Conservation (phyloP, 2,113 vertebrate species). For the Baryphthengus martii region DNA sequence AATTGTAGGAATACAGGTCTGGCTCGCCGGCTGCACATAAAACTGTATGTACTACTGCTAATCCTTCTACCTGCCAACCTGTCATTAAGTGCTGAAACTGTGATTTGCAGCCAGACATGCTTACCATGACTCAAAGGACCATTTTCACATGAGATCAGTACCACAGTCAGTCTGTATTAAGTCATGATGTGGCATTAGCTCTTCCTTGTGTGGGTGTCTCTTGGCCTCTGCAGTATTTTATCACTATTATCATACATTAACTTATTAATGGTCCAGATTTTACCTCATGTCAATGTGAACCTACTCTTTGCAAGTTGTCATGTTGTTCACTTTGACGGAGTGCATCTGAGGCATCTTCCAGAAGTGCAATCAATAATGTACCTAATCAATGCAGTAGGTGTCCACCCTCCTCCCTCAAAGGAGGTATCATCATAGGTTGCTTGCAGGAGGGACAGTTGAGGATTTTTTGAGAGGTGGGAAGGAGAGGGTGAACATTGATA, state of each 20-base stretch:
- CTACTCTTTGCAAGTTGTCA: not conserved
- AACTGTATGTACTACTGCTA: not conserved
- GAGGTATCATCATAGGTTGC: no score
- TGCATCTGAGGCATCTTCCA: not conserved
- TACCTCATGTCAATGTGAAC: not conserved
- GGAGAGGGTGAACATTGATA: not conserved
- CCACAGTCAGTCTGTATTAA: not conserved
- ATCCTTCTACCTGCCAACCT: not conserved
- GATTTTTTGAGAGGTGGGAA: not conserved
- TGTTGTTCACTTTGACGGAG: not conserved
- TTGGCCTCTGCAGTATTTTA: not conserved
- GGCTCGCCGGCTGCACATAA: not conserved
- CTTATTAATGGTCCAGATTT: not conserved
- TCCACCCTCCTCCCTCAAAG: not conserved
- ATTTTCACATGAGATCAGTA: not conserved
- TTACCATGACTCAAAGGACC: not conserved
- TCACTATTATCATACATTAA: rapidly evolving
- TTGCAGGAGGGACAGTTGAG: not conserved
- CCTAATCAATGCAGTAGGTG: rapidly evolving
- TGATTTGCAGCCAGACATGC: not conserved
- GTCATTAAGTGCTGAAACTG: not conserved
- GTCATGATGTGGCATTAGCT: not conserved
- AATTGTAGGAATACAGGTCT: not conserved
- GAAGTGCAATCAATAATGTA: not conserved
- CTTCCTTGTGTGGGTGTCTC: not conserved